Evolutionary conservation across 2,888 invertebrate genomes (phyloP).

Genomic region (Steromphala cineraria): DNA sequence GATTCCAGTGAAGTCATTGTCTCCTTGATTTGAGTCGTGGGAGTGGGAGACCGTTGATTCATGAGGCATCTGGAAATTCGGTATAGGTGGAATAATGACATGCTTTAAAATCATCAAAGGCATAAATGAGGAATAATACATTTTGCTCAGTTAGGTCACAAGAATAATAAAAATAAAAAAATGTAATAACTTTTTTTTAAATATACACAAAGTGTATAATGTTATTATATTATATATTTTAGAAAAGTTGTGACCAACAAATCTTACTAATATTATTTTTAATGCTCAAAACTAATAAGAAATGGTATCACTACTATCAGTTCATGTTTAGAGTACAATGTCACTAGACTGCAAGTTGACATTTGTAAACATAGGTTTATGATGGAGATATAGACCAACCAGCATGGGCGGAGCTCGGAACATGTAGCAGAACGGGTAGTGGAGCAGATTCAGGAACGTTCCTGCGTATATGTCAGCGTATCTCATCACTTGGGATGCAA

Average conservation of each 20-base stretch:
- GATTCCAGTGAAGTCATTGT: background rate
- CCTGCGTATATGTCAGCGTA: constrained; percentile 98
- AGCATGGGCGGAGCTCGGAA: constrained; percentile 98
- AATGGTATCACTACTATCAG: too few relatives aligned
- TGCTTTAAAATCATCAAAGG: too few relatives aligned
- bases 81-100: too few relatives aligned
- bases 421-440: constrained; percentile 99
- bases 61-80: constrained; percentile 86
- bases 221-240: too few relatives aligned
- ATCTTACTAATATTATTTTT: too few relatives aligned
- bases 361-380: too few relatives aligned
- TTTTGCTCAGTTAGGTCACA: too few relatives aligned
- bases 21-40: constrained; percentile 81
- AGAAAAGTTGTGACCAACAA: too few relatives aligned
- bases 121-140: too few relatives aligned
- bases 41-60: constrained; percentile 98
- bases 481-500: constrained; percentile 93
- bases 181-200: background rate
- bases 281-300: too few relatives aligned
- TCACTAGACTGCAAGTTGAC: too few relatives aligned
- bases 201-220: background rate
- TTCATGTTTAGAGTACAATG: too few relatives aligned
- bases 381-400: constrained; percentile 70
- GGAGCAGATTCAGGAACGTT: constrained; percentile 94
- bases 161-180: background rate